Percentiles rank a stretch among this genome's conserved stretches.
phyloP scores from a whole-genome alignment of 2,797 vertebrate species.

The Xiphorhynchus erythropygius region DNA sequence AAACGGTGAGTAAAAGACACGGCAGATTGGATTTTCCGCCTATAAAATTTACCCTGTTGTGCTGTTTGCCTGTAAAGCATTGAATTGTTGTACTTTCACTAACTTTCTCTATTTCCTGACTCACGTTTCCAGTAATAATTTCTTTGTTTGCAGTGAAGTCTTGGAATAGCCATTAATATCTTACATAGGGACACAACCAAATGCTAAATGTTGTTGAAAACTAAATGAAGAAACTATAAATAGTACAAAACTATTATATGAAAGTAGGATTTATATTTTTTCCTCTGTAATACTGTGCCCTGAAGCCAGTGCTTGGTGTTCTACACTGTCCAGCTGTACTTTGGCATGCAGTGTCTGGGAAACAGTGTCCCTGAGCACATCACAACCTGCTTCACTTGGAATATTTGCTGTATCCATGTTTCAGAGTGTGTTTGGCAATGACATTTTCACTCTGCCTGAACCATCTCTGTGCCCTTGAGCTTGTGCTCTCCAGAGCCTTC shows the following conservation, averaged over 20 bases:
- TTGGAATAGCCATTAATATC: not conserved
- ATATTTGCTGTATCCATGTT: not conserved
- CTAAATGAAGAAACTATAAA: not conserved
- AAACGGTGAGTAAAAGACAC: slow-evolving; percentile 82
- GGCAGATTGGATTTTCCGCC: not conserved
- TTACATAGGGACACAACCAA: not conserved
- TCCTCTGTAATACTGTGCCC: not conserved
- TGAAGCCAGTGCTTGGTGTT: not conserved
- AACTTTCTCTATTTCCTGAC: not conserved
- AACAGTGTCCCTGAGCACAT: accelerated
- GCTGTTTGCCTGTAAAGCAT: not conserved
- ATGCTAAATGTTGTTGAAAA: not conserved
- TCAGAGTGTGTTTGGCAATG: not conserved
- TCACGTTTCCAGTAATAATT: not conserved
- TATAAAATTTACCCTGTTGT: not conserved
- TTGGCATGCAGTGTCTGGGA: not conserved
- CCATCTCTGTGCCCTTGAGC: not conserved
- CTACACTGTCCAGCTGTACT: not conserved
- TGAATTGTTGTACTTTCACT: not conserved
- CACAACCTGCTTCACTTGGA: not conserved
- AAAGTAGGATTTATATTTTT: not conserved
- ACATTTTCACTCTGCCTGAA: not conserved
- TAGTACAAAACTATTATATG: not conserved
- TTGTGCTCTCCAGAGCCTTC: not conserved
- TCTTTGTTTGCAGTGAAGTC: not conserved